Conservation (phyloP, 2,797 vertebrate species). For the Pteropus rufus region DNA sequence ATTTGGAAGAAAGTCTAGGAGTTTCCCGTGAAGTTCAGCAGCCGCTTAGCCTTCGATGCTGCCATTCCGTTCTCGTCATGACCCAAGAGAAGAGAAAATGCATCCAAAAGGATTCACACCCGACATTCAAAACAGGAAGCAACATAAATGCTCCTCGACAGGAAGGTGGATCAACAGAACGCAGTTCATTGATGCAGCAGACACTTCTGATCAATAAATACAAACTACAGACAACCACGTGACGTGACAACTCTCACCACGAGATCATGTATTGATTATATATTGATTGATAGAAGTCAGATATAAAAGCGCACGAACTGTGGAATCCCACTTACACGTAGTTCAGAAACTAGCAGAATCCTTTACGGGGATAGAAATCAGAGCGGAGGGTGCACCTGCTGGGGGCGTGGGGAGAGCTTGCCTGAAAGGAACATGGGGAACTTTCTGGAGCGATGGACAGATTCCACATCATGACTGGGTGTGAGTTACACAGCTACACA, state of each 20-base stretch:
- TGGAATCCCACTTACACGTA: neutral
- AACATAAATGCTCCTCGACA: rapidly evolving
- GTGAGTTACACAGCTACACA: neutral
- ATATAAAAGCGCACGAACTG: neutral
- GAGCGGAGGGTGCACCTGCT: neutral
- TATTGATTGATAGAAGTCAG: neutral
- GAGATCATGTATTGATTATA: neutral
- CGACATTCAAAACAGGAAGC: neutral
- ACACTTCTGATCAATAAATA: neutral
- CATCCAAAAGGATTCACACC: neutral
- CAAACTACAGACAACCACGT: neutral
- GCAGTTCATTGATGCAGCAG: neutral
- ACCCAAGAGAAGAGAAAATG: neutral
- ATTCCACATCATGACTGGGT: neutral
- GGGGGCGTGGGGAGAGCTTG: neutral
- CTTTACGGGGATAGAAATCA: neutral
- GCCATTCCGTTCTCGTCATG: neutral
- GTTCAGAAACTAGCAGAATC: neutral
- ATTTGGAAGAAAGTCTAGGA: neutral
- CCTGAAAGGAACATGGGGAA: neutral
- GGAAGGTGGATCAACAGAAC: neutral
- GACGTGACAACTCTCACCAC: neutral
- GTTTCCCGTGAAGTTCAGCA: neutral
- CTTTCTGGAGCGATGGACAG: neutral
- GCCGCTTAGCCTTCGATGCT: neutral